Conservation (phyloP, 2,797 vertebrate species). For the Crax fasciolata region DNA sequence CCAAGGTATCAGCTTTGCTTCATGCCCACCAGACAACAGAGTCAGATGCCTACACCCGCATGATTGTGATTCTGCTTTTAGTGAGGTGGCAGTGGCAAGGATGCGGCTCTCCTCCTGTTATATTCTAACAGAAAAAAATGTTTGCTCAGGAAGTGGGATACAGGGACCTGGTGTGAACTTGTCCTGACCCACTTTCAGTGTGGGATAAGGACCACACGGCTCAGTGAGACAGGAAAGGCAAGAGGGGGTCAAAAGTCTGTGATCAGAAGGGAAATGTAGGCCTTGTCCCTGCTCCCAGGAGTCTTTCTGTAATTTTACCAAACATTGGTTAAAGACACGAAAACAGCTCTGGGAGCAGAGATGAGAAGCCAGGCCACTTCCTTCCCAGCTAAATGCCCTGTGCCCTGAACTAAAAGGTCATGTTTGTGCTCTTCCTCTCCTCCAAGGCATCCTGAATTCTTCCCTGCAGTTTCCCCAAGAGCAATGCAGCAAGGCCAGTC, state of each 20-base stretch:
- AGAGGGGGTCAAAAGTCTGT: background rate
- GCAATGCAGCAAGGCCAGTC: background rate
- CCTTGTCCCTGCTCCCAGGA: background rate
- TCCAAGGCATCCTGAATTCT: background rate
- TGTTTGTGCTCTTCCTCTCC: background rate
- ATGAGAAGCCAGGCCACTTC: background rate
- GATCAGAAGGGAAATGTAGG: background rate
- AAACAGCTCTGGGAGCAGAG: background rate
- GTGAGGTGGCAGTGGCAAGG: background rate
- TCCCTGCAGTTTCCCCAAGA: background rate
- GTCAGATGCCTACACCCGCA: background rate
- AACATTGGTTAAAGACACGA: background rate
- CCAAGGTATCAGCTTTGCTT: background rate
- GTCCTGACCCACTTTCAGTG: background rate
- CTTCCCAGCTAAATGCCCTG: background rate
- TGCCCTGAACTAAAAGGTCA: constrained; percentile 9
- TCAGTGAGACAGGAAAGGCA: background rate
- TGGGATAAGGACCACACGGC: background rate
- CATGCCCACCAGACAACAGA: background rate
- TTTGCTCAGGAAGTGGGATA: background rate
- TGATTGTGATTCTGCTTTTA: background rate
- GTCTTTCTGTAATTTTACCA: background rate
- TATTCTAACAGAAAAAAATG: background rate
- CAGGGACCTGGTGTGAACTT: background rate
- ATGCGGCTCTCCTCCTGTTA: background rate